Base-by-base conservation (phyloP, 2,113 vertebrate species). In the Oenanthe oenanthe region DNA sequence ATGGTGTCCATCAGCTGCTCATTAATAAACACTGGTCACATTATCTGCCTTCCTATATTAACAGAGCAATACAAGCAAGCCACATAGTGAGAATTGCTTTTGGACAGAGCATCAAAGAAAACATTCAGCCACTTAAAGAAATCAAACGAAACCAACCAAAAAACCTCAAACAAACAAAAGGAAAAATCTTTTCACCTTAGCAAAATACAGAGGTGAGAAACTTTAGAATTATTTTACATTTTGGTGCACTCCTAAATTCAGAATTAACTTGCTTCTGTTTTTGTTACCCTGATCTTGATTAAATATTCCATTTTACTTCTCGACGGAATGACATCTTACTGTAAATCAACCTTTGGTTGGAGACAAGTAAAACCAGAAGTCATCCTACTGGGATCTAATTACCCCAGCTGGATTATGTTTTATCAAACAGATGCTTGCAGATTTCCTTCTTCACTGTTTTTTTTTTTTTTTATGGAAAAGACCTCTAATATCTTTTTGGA, bases 381-480 rank as follows among this genome's bases (percentile, higher is more conserved):
- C 40, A 36, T 95, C 94, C 97, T 97, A 94, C 93, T 94, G 95
- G 97, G 97, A 98, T 90, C 97, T 97, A 97, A 98, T 98, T 98
- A 98, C 95, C 48, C 54, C 95, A 97, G 96, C 66, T 89, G 96
- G 97, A 98, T 97, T 97, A 96, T n/a, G 68, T 89, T 97, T 92
- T 91, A 96, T 96, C 93, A 98, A 97, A 96, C 92, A 97, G 97
- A 93, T 2, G 54, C 76, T 89, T 95, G 93, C 91, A 93, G 92
- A 94, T 93, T 97, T 95, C 96, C 78, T 89, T 85, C 54, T 78
- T 96, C 11, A 7, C 32, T 24, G 34, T 68, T 97, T 93, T 56
- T 36, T 36, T 36, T 36, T 36, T 36, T 36, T 36, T 95, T 96
- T 96, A 38, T 93, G 66, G 65, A 96, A 94, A 90, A 92, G 32